Evolutionary conservation across 92 coral and sea anemone species (phyloP), one percentile per base, ranked within the genome.

Genomic region (Heteractis magnifica): DNA sequence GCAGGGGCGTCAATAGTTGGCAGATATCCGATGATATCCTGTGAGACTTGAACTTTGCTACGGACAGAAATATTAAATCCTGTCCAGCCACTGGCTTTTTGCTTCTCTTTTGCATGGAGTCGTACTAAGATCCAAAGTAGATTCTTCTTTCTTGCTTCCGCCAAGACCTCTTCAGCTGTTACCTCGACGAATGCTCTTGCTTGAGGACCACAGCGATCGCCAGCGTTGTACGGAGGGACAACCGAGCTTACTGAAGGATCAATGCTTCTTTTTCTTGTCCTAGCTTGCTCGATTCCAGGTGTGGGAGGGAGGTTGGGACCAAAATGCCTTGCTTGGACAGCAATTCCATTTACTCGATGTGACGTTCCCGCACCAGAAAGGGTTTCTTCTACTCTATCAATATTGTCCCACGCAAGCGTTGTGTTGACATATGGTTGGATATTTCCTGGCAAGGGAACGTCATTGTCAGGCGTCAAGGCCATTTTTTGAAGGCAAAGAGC

Each of bases 1-100:
- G 26, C 26, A 26, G 26, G 26, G 26, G 26, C 26, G 26, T 26
- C 26, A 26, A 26, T 26, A 26, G 26, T 26, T 26, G 26, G 26
- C 26, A 26, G 26, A 26, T 26, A 26, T 26, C 26, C 26, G 26
- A 26, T 26, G 26, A 26, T 26, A 26, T 26, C 26, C 26, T 26
- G 26, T 26, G 26, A 26, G 26, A 26, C 26, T 26, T 26, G 26
- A 26, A 0, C 26, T 26, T 26, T 26, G 26, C 26, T 26, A 26
- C 26, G 26, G 26, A 26, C 26, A 26, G 26, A 26, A 26, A 26
- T 77, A 19, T 77, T 77, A 72, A 90, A 87, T 52, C 93, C 93
- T 51, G 88, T 87, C 93, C 90, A 91, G 20, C 94, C 84, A 56
- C 89, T 86, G 49, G 88, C 87, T 70, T 71, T 49, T 90, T 87